Evolutionary conservation across 2,113 vertebrate genomes (phyloP), one percentile per base, ranked within the genome.

Genomic region (Scytalopus superciliaris): DNA sequence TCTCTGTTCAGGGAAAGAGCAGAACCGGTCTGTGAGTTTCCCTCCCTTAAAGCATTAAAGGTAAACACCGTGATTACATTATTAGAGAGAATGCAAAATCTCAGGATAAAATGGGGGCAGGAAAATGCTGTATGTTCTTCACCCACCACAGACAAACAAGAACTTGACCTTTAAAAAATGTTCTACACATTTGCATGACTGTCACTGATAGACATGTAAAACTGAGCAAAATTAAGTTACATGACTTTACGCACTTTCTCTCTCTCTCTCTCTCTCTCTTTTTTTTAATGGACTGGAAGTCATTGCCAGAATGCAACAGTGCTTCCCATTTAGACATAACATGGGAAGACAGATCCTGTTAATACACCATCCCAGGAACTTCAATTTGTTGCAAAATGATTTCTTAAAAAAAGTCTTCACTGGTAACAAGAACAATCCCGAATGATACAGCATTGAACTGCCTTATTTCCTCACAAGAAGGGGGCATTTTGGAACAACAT

Each of bases 31-130:
- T 68, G 47, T 33, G 57, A 76, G 33, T 30, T 57, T 35, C 40
- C 13, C 17, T 73, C 10, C 45, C 45, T 42, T 28, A 60, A 45
- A 28, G 44, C 22, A 82, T 57, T 79, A 60, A 78, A 91, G 93
- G 76, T 75, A 75, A 87, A 85, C 53, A 40, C 28, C 16, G 33
- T 40, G 28, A 76, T 52, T 62, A 37, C 10, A 12, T 40, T 87
- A 93, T 55, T 25, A 80, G 53, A 91, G 94, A 75, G 50, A 83
- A 59, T 33, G 19, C 37, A 53, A 73, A 91, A 37, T 25, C 49
- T 40, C 9, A 40, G 19, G 5, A 83, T n/a, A 57, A 83, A 60
- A 63, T 23, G 24, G 9, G 8, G 10, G 15, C 21, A 45, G 28
- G 25, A 9, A 85, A 93, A 91, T 7, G 24, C 28, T 3, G 0